Percentiles rank a stretch among this genome's conserved stretches.
These are phyloP conservation scores for Cygnus atratus DNA, from an alignment of 2,113 vertebrate genomes.

Conservation along the genomic window DNA sequence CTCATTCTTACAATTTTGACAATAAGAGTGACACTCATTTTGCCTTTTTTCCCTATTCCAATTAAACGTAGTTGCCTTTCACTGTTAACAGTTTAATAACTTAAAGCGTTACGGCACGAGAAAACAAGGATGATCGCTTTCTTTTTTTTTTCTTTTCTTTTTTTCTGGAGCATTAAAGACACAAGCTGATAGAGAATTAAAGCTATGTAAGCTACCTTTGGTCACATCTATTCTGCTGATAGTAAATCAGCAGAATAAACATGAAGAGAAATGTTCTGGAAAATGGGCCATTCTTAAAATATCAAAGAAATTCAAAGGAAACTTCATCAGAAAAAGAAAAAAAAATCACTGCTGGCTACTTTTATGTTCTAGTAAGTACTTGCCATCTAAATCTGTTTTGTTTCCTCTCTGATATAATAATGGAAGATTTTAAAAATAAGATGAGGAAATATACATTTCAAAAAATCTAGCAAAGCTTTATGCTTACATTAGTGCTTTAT, in stretches of 20 bases:
- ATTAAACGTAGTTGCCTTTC: not conserved
- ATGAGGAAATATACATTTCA: not conserved
- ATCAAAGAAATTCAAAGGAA: not conserved
- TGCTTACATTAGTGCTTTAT: too few species aligned
- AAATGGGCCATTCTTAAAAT: not conserved
- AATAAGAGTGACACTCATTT: not conserved
- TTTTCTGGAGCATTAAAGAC: too few species aligned
- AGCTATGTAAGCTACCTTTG: not conserved
- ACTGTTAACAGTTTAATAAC: not conserved
- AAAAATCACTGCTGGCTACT: rapidly evolving
- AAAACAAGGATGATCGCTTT: not conserved
- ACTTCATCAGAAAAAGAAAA: not conserved
- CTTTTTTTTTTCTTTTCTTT: too few species aligned
- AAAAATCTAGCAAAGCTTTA: not conserved
- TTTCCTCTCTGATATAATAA: not conserved
- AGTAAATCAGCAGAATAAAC: not conserved
- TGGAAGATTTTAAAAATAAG: not conserved
- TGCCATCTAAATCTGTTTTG: not conserved
- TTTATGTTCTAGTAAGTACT: not conserved
- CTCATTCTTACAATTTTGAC: not conserved
- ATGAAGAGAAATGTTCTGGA: not conserved
- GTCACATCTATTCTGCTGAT: not conserved
- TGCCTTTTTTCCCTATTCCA: not conserved
- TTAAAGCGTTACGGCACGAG: not conserved
- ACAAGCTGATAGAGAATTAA: not conserved